Evolutionary conservation across 1,140 invertebrate species (phyloP), one percentile per base, ranked within the genome.

Genomic region (Babylonia areolata): DNA sequence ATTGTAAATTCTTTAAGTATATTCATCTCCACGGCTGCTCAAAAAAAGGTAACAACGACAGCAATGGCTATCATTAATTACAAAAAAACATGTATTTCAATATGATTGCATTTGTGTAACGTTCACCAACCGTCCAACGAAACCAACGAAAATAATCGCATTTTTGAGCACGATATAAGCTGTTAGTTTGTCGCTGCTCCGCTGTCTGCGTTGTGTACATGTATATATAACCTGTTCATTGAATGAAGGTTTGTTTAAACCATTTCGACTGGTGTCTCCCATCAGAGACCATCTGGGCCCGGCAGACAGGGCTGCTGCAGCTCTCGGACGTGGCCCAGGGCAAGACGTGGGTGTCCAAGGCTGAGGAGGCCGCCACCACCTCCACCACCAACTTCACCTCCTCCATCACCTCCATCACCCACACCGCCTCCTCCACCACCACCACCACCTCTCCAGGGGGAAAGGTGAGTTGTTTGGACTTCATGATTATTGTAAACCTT

Each of bases 221-320:
- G 64, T 69, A 31, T 69, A 31, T 69, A 23, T 69, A 28, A 35
- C 9, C 3, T 11, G 1, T 1, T 1, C 0, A 12, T 73, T 17
- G 71, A 35, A 20, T 37, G 35, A 6, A 20, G 12, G 69, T 20
- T 23, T 31, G 64, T 69, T 9, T 69, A n/a, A 12, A 5, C n/a
- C 3, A 5, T 9, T 69, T 3, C 28, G 17, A 17, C 9, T 11
- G 23, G n/a, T 35, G 33, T 75, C 23, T n/a, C n/a, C 31, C 23
- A 88, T 51, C 95, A 77, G 97, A 97, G 94, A 97, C 97, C 0
- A 97, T 97, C 81, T 97, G 97, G 20, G 96, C 97, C 2, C 97
- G 97, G 91, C 97, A 97, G 92, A 93, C 94, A 11, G 91, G 89
- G 37, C 87, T 93, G 23, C 88, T 93, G 73, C 89, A 90, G 31